Evolutionary conservation across 2,888 invertebrate species (phyloP).

Genomic region (Trissolcus brochymenae): DNA sequence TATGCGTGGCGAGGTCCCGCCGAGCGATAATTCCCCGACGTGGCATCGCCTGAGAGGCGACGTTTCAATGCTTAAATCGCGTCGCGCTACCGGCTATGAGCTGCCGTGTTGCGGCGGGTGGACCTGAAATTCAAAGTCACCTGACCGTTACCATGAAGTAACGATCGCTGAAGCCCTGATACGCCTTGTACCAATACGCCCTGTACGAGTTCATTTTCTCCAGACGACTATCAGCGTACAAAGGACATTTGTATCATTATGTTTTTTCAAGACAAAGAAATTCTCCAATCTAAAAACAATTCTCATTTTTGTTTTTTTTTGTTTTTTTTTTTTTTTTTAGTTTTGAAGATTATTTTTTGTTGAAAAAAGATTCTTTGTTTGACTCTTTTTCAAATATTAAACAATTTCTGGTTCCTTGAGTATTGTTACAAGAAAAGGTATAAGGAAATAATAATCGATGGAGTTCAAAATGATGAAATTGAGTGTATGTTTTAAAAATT

Average conservation of each 20-base stretch:
- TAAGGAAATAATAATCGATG: no score
- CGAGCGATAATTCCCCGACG: conserved; percentile 73
- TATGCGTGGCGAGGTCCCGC: conserved; percentile 64
- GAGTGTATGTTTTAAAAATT: no score
- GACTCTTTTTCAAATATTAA: no score
- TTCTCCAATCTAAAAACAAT: not conserved
- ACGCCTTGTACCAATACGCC: conserved; percentile 35
- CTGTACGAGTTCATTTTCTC: conserved; percentile 23
- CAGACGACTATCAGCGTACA: conserved; percentile 28
- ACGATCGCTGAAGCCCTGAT: conserved; percentile 35
- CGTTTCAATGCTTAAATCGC: conserved; percentile 69
- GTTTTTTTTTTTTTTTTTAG: no score
- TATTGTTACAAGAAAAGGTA: no score
- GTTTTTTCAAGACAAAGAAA: not conserved
- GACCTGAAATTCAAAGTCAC: conserved; percentile 55
- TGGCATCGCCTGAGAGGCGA: conserved; percentile 66
- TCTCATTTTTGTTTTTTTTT: not conserved
- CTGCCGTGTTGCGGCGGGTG: conserved; percentile 43
- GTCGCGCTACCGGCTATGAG: conserved; percentile 51
- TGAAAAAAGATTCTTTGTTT: no score
- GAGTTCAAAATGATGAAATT: no score
- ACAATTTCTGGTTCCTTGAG: no score
- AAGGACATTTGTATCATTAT: no score
- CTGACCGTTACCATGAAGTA: conserved; percentile 34
- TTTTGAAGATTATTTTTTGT: no score